A percentile compares a stretch with the other conserved stretches of the same genome.
Evolutionary conservation across 1,140 invertebrate genomes (phyloP).

Genomic region (Tribolium madens): DNA sequence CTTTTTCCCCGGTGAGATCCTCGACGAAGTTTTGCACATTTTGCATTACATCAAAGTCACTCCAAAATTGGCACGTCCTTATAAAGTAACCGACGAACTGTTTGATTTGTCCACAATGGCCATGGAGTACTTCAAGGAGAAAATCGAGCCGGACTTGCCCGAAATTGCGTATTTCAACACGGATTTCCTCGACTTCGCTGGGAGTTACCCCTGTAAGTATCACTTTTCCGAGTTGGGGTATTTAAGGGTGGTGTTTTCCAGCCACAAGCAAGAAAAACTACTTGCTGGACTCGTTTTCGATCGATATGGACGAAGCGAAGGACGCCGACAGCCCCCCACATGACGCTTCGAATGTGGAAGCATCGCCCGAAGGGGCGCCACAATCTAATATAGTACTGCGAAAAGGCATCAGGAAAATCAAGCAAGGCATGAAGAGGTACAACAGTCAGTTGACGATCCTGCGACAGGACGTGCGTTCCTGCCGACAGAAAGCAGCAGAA

Average conservation of each 20-base stretch:
- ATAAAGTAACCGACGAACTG: conserved; percentile 91
- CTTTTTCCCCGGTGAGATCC: conserved; percentile 89
- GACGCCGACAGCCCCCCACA: conserved; percentile 65
- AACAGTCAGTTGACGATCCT: conserved; percentile 82
- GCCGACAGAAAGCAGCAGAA: conserved; percentile 83
- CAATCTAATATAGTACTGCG: conserved; percentile 87
- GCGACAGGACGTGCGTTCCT: conserved; percentile 80
- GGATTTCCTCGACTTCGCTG: conserved; percentile 81
- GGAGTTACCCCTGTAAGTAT: conserved; percentile 75
- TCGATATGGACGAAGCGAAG: conserved; percentile 65
- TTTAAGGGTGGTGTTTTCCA: conserved; percentile 54
- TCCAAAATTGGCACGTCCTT: conserved; percentile 82
- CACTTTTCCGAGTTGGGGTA: not conserved
- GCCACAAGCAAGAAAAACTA: conserved; percentile 75
- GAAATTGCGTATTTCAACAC: conserved; percentile 89
- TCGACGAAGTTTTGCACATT: conserved; percentile 74
- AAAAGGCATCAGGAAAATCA: conserved; percentile 87
- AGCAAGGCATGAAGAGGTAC: conserved; percentile 89
- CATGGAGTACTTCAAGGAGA: conserved; percentile 93
- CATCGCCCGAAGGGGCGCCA: conserved; percentile 73
- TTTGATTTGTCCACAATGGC: conserved; percentile 93
- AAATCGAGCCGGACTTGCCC: conserved; percentile 86
- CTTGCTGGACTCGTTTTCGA: conserved; percentile 73
- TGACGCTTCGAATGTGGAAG: conserved; percentile 67
- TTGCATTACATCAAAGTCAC: conserved; percentile 85